Base-by-base conservation (phyloP, 1,140 invertebrate genomes). In the Andricus grossulariae region DNA sequence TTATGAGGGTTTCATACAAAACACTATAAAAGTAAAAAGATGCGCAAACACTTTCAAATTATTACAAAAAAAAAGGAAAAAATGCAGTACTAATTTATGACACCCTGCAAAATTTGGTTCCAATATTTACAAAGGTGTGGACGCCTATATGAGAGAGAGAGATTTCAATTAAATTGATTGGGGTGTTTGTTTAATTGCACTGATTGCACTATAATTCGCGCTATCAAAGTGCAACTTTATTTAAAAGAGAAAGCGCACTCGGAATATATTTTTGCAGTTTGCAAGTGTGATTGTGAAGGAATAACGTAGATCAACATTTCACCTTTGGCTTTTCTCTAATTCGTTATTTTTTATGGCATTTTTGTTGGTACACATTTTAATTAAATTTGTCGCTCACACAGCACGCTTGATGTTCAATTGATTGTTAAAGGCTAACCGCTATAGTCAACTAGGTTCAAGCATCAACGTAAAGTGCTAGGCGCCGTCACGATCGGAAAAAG, bases 381-480 rank as follows among this genome's bases (percentile, higher is more conserved):
- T 66, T 66, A 66, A 66, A 66, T 66, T 66, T 66, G 32, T 32
- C 25, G 21, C 60, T 66, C 32, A 66, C 32, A 25, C 60, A 66
- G 32, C 60, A 39, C 39, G 60, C 32, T 25, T 66, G 39, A 25
- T 39, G 60, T 66, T 66, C 60, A 66, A 66, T 66, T 66, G 60
- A 66, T 66, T 66, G 60, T 66, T 66, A 66, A 32, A 66, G 60
- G 15, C 60, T n/a, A 45, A 45, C 60, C 16, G 39, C 21, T 66
- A 66, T 66, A 66, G 13, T 66, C 21, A 16, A 66, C 60, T 66
- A 39, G 8, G 60, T 25, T 66, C 32, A 66, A 66, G 60, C 39
- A 39, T 66, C 15, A 66, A 66, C 60, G 60, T 66, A 39, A 66
- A 66, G 39, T 66, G 39, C 60, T 66, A 39, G 60, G 60, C 60